Evolutionary conservation across 2,888 invertebrate genomes (phyloP), one percentile per base, ranked within the genome.

Genomic region (Himalopsyche anomala): DNA sequence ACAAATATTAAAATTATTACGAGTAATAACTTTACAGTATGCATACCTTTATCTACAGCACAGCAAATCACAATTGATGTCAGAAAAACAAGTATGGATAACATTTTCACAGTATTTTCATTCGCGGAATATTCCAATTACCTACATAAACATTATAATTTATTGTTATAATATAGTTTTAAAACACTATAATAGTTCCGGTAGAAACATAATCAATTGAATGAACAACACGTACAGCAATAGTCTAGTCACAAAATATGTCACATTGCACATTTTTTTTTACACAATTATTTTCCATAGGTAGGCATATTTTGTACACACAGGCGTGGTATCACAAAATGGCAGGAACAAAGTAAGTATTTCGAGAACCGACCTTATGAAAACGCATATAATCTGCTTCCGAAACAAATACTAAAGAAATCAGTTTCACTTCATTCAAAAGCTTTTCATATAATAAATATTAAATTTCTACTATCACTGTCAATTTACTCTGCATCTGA

Each of bases 311-410:
- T 84, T 81, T 84, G 45, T 81, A 81, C 85, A 87, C 81, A 56
- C 87, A 87, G 87, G 87, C 87, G 87, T 87, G 87, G 87, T 87
- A 84, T 74, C 83, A 54, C 85, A 87, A 87, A 81, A 87, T 87
- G 87, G 87, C 87, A 85, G 62, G 28, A 62, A 62, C 28, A 62
- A 6, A 28, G 62, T 62, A 62, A 19, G 28, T 62, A 62, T 62
- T 62, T 19, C 19, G 28, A 11, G 28, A 62, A 62, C 62, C 28
- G 62, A 62, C 62, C 62, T 62, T 62, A 19, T 28, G 19, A n/a
- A 62, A 19, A 62, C 28, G 62, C 62, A 62, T 62, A 62, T 19
- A 62, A 62, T 62, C 19, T 19, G 62, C 62, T 62, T 11, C 62
- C 62, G 62, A 19, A 19, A 62, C 28, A 62, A n/a, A 62, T 28